Evolutionary conservation across 1,140 invertebrate species (phyloP).

Genomic region (Drosophila lowei): DNA sequence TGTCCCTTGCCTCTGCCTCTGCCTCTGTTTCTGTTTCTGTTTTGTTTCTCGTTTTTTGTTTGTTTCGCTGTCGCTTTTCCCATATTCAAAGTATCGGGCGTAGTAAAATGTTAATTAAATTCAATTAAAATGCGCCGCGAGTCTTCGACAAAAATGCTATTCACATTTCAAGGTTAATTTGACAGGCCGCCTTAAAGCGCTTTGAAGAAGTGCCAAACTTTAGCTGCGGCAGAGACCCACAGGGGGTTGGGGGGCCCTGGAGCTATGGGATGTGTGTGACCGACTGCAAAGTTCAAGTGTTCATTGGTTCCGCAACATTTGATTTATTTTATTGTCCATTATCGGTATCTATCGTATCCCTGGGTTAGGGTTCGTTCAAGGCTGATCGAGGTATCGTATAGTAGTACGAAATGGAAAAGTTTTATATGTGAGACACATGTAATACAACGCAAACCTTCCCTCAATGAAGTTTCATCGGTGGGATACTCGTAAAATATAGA

Average conservation of each 20-base stretch:
- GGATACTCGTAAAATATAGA: too few relatives aligned
- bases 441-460: too few relatives aligned
- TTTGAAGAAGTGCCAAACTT: conserved; percentile 74
- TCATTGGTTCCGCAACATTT: conserved; percentile 73
- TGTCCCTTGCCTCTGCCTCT: conserved; percentile 19
- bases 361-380: conserved; percentile 24
- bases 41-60: conserved; percentile 6
- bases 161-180: conserved; percentile 76
- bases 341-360: conserved; percentile 10
- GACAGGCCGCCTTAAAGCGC: conserved; percentile 48
- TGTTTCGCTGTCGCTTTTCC: conserved; percentile 52
- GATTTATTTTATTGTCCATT: conserved; percentile 43
- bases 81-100: conserved; percentile 76
- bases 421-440: conserved; percentile 15
- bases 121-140: conserved; percentile 76
- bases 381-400: conserved; percentile 51
- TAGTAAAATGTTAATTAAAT: conserved; percentile 79
- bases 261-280: conserved; percentile 2
- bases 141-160: conserved; percentile 80
- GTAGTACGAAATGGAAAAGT: conserved; percentile 37
- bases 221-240: neutral
- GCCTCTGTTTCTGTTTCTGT: neutral
- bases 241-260: neutral
- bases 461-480: too few relatives aligned
- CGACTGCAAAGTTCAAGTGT: conserved; percentile 44